Evolutionary conservation across 2,888 invertebrate species (phyloP), one percentile per base, ranked within the genome.

Genomic region (Melipona bicolor): DNA sequence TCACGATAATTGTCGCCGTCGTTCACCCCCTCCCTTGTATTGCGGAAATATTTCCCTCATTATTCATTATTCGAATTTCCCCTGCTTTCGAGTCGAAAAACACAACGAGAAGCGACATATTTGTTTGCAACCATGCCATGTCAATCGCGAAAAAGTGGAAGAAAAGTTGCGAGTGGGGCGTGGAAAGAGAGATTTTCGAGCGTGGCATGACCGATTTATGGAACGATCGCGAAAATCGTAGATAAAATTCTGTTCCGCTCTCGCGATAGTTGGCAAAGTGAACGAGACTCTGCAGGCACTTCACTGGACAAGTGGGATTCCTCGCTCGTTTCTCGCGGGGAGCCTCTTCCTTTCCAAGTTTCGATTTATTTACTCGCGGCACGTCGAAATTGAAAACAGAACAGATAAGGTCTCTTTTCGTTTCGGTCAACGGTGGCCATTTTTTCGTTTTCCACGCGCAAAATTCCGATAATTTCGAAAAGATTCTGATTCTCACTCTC

Each of bases 221-320:
- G 27, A 79, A 56, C 79, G 80, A 75, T 80, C 84, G 86, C 50
- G 79, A 72, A 67, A 79, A 73, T 59, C 69, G 56, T 61, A 77
- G 81, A 79, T 78, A 84, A 87, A 81, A 79, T 84, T 81, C 81
- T 79, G 79, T 49, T 32, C 68, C 68, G 61, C 68, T 59, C 69
- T 71, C 76, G 64, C 71, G 82, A 79, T 79, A 82, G 79, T 77
- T 79, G 73, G 79, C 62, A 72, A 84, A 85, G 82, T 75, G 87
- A 89, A 89, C 88, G 88, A 89, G 89, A 91, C 90, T 92, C 91
- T 90, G 89, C 89, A 89, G 91, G 90, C 91, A 91, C 91, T 91
- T 92, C 88, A 90, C 85, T 88, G 91, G 91, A 92, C 92, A 92
- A 92, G 91, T 92, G 91, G 91, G 87, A 87, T 87, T 86, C 80